Base-by-base conservation (phyloP, 2,888 invertebrate species). In the Lasioglossum oenotherae region DNA sequence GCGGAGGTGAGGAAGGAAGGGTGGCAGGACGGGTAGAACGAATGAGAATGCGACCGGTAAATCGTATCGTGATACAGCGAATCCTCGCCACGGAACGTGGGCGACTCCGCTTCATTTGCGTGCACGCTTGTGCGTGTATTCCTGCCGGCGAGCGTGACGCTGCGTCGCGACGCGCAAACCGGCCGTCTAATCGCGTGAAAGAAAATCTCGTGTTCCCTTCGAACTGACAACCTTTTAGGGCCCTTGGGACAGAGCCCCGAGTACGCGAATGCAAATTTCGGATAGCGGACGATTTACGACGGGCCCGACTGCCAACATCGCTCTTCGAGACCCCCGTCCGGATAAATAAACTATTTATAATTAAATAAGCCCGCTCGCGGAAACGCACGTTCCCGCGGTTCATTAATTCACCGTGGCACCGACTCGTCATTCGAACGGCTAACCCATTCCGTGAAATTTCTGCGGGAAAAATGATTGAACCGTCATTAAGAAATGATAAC, bases 51-150 rank as follows among this genome's bases (percentile, higher is more conserved):
- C 89, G 89, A 89, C 88, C 88, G 88, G 87, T 90, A 91, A 92
- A 92, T 92, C 92, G 89, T 90, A 92, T 90, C 92, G 86, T 89
- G 91, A 92, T 92, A 91, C 89, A 85, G 89, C 91, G 87, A 87
- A 84, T 88, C 85, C 87, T 82, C 82, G 82, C 74, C 72, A 69
- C 14, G 80, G 79, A 81, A 88, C 89, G 87, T 88, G 89, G 87
- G 89, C 89, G 87, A 83, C 80, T 80, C 75, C 72, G 85, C 78
- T 81, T 83, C 85, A 84, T 80, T 85, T 82, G 84, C 84, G 75
- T 82, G 87, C 74, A 74, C 67, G 87, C 81, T 77, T 79, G 77
- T 72, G 80, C 81, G 53, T 77, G 85, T 64, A 74, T 86, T 53
- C 77, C 80, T 80, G 71, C 38, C 67, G 67, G 41, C 75, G 44